Evolutionary conservation across 2,888 invertebrate genomes (phyloP), one percentile per base, ranked within the genome.

Genomic region (Ferrisia virgata): DNA sequence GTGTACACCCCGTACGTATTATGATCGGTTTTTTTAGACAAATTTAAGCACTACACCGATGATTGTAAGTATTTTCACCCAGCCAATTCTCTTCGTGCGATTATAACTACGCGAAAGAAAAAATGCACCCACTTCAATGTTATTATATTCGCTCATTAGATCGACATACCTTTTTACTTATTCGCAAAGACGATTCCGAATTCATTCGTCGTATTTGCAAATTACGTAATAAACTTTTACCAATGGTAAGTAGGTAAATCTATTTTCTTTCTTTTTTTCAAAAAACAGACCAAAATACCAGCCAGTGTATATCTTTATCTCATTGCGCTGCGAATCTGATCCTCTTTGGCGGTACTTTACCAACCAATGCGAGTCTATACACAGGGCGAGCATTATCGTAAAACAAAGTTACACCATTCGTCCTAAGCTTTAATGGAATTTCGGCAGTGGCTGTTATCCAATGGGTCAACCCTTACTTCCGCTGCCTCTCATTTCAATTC

Each of bases 341-440:
- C 13, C 28, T 64, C 28, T 53, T 53, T 64, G 25, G 28, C 28
- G 28, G 28, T 64, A 80, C 31, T 80, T 80, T 53, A 31, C 53
- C 43, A 80, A 83, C 83, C 43, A 83, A 69, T 76, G 83, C 76
- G n/a, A 31, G 40, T 33, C 31, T 22, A 36, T 36, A 76, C 28
- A 76, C 72, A n/a, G 72, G 31, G 28, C 39, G 43, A 83, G 69
- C 72, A 83, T 83, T 83, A 83, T 83, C 83, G 83, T 83, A 76
- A 83, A 83, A 83, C 76, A 76, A 83, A 83, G 83, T 83, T 83
- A 83, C 72, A 83, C 83, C 25, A 76, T 83, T 83, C 31, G 79
- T 43, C 72, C 72, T n/a, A 76, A 76, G 83, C 72, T 83, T 83
- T 83, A 76, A 83, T 83, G 76, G 83, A 83, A 83, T 83, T 76